These are phyloP conservation scores for Actinemys pallida DNA, from an alignment of 2,113 vertebrate genomes.

Conservation along the genomic window DNA sequence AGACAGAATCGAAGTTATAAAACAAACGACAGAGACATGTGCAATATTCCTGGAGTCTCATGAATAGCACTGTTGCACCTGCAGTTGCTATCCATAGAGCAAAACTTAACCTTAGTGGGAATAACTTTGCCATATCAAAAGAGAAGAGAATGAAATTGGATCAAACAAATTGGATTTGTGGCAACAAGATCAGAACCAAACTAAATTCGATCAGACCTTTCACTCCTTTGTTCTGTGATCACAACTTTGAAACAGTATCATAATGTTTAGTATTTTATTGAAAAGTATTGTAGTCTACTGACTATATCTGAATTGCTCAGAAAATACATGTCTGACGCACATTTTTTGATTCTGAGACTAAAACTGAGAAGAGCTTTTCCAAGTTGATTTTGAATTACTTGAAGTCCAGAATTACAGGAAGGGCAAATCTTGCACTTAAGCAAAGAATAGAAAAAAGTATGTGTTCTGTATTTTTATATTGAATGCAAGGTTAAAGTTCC, in stretches of 20 bases:
- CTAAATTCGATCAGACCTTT: slow-evolving; percentile 62
- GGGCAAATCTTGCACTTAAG: neutral
- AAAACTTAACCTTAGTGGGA: slow-evolving; percentile 53
- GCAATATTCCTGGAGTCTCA: neutral
- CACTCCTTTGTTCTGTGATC: slow-evolving; percentile 43
- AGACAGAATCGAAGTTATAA: neutral
- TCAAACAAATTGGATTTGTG: slow-evolving; percentile 35
- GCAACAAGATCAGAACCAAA: slow-evolving; percentile 53
- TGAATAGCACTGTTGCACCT: neutral
- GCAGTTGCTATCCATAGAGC: slow-evolving; percentile 15
- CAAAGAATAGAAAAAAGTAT: neutral
- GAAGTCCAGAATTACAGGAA: neutral
- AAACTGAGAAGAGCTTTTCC: neutral
- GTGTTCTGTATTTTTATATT: neutral
- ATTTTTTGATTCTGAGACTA: neutral
- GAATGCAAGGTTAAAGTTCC: neutral
- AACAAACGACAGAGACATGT: neutral
- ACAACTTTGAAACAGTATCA: slow-evolving; percentile 44
- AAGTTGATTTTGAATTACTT: neutral
- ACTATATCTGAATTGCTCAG: neutral
- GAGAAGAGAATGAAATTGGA: slow-evolving; percentile 42
- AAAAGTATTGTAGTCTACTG: neutral
- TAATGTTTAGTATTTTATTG: neutral
- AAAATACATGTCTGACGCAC: neutral
- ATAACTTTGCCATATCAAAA: slow-evolving; percentile 41